These are phyloP conservation scores for Mylabris sibirica DNA, from an alignment of 2,888 invertebrate species.

Conservation along the genomic window DNA sequence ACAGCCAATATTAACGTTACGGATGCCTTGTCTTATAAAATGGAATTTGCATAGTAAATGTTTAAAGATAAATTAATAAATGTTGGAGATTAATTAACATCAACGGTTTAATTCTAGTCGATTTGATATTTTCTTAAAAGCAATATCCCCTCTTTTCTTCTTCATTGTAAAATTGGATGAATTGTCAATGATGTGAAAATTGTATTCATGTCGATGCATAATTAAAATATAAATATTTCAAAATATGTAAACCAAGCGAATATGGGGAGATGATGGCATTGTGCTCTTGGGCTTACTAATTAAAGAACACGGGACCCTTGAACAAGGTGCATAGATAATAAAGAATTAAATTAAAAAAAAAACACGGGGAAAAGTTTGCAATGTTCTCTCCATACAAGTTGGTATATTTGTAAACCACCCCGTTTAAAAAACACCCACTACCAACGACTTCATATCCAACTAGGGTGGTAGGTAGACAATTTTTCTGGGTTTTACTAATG, in stretches of 20 bases:
- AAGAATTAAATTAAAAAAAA: slow-evolving; percentile 49
- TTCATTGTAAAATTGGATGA: neutral
- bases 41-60: slow-evolving; percentile 32
- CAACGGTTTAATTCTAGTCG: neutral
- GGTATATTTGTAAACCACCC: slow-evolving; percentile 16
- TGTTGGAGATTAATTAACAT: slow-evolving; percentile 8
- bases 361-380: slow-evolving; percentile 38
- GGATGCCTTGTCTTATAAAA: slow-evolving; percentile 24
- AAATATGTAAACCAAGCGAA: slow-evolving; percentile 20
- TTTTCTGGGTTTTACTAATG: slow-evolving; percentile 58
- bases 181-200: neutral
- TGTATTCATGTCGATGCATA: slow-evolving; percentile 26
- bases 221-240: slow-evolving; percentile 36
- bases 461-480: slow-evolving; percentile 47
- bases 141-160: neutral
- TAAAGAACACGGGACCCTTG: slow-evolving; percentile 36
- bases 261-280: slow-evolving; percentile 34
- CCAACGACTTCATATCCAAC: slow-evolving; percentile 46
- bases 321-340: slow-evolving; percentile 46
- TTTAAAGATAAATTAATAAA: slow-evolving; percentile 32
- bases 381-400: slow-evolving; percentile 33
- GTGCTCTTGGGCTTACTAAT: slow-evolving; percentile 36
- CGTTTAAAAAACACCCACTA: slow-evolving; percentile 15
- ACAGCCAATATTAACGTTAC: slow-evolving; percentile 32
- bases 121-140: slow-evolving; percentile 3